Percentiles rank a stretch among this genome's conserved stretches.
These are phyloP conservation scores for Tachypleus tridentatus DNA, from an alignment of 1,140 invertebrate genomes.

Conservation along the genomic window DNA sequence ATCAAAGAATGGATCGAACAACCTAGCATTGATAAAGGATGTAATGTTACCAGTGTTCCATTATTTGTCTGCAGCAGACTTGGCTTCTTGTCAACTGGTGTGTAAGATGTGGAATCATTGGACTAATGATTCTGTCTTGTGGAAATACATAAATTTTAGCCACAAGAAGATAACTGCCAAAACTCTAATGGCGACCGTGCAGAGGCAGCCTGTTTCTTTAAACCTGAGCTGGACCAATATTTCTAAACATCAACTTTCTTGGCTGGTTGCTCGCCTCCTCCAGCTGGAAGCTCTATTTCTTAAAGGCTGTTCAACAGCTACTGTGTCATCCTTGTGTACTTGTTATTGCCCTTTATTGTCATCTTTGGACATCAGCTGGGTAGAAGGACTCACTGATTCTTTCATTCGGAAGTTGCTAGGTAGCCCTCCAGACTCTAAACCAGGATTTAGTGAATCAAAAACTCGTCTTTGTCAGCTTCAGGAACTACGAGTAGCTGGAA, in stretches of 20 bases:
- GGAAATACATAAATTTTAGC: conserved; percentile 62
- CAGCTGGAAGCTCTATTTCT: conserved; percentile 65
- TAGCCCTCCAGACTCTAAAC: conserved; percentile 60
- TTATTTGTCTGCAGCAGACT: conserved; percentile 53
- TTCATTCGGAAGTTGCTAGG: conserved; percentile 61
- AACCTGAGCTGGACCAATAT: conserved; percentile 74
- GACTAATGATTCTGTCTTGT: conserved; percentile 66
- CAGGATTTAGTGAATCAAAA: conserved; percentile 64
- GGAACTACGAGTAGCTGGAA: conserved; percentile 62
- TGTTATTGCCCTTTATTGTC: conserved; percentile 65
- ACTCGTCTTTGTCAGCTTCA: conserved; percentile 62
- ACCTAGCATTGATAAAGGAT: conserved; percentile 34
- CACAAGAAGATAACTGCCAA: conserved; percentile 50
- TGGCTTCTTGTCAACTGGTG: conserved; percentile 64
- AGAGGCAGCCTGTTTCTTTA: conserved; percentile 67
- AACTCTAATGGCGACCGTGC: conserved; percentile 65
- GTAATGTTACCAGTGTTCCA: conserved; percentile 58
- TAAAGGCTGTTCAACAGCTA: conserved; percentile 55
- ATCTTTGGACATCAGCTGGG: conserved; percentile 56
- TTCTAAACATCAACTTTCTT: conserved; percentile 67
- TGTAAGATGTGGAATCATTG: conserved; percentile 77
- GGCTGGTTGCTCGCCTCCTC: conserved; percentile 72
- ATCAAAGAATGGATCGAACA: conserved; percentile 8
- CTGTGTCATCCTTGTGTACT: conserved; percentile 64
- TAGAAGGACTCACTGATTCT: conserved; percentile 63